Conservation (phyloP, 2,797 vertebrate species). For the Peromyscus melanophrys region DNA sequence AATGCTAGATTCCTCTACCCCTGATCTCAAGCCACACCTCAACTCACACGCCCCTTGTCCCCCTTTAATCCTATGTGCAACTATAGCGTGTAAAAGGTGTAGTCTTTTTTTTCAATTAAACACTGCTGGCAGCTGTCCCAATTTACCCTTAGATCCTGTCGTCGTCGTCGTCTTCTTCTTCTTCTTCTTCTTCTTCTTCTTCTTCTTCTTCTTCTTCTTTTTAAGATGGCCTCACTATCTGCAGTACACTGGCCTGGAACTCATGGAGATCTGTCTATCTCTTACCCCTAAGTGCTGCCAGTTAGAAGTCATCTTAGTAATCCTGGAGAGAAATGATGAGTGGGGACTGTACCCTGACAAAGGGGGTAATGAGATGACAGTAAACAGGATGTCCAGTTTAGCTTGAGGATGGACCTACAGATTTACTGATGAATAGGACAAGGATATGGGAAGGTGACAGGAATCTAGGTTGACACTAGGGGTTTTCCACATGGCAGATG, state of each 20-base stretch:
- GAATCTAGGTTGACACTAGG: too few species aligned
- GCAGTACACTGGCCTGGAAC: not conserved
- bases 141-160: not conserved
- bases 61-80: not conserved
- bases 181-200: too few species aligned
- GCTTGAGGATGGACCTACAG: not conserved
- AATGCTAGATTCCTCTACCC: not conserved
- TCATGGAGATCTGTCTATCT: not conserved
- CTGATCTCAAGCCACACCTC: not conserved
- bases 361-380: not conserved
- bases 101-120: not conserved
- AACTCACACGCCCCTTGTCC: not conserved
- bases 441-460: not conserved
- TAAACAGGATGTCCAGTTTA: not conserved
- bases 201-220: too few species aligned
- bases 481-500: not conserved
- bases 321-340: not conserved
- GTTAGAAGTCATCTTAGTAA: not conserved
- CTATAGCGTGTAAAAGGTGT: not conserved
- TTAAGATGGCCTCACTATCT: not conserved
- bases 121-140: not conserved
- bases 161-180: not conserved
- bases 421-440: not conserved
- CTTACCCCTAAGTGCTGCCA: not conserved
- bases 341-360: not conserved